Percentiles rank a stretch among this genome's conserved stretches.
Evolutionary conservation across 2,113 vertebrate species (phyloP).

Genomic region (Caloenas nicobarica): DNA sequence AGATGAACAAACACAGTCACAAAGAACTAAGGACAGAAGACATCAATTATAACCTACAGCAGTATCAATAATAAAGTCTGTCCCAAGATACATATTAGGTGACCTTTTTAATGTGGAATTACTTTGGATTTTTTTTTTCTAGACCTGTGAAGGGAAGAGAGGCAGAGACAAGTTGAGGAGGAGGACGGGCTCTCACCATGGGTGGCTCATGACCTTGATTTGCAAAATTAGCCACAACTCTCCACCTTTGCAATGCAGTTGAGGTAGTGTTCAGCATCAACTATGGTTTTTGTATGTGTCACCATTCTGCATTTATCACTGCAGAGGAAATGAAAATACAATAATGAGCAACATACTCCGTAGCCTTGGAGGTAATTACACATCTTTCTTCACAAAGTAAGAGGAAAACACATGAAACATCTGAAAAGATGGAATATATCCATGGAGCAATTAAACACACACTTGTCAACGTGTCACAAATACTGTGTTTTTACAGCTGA

Average conservation of each 20-base stretch:
- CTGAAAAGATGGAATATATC: neutral
- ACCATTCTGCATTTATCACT: neutral
- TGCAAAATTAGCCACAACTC: neutral
- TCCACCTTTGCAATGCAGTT: neutral
- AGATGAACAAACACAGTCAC: neutral
- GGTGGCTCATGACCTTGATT: neutral
- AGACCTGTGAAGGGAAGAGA: neutral
- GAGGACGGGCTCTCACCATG: neutral
- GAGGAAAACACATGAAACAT: neutral
- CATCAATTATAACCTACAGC: neutral
- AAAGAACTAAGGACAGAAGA: neutral
- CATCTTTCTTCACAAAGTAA: neutral
- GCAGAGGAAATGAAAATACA: neutral
- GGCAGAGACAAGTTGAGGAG: neutral
- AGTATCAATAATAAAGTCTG: neutral
- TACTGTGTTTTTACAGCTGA: slow-evolving; percentile 7
- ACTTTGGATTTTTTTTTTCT: neutral
- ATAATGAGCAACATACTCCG: neutral
- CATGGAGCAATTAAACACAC: slow-evolving; percentile 3
- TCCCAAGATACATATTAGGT: neutral
- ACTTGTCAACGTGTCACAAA: slow-evolving; percentile 52
- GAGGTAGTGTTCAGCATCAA: neutral
- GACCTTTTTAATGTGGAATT: neutral
- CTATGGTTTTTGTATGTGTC: neutral
- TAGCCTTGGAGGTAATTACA: neutral